Evolutionary conservation across 1,140 invertebrate genomes (phyloP).

Genomic region (Brachionus paranguensis): DNA sequence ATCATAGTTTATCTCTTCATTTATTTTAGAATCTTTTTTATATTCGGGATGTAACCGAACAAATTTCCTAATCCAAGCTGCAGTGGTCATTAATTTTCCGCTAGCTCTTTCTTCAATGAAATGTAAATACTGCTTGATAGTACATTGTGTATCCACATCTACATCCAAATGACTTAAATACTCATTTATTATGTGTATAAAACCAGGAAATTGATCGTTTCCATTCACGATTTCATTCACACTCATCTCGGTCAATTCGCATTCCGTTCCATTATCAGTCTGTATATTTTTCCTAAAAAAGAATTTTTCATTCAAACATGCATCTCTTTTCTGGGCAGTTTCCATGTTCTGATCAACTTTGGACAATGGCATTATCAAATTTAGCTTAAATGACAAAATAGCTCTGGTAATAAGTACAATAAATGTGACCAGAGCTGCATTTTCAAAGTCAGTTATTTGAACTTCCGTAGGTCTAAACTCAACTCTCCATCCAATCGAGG

Average conservation of each 20-base stretch:
- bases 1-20: slow-evolving; percentile 86
- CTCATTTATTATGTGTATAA: slow-evolving; percentile 83
- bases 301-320: slow-evolving; percentile 73
- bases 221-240: slow-evolving; percentile 96
- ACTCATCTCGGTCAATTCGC: slow-evolving; percentile 61
- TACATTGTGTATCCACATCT: slow-evolving; percentile 91
- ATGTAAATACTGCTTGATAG: slow-evolving; percentile 89
- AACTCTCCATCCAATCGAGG: slow-evolving; percentile 94
- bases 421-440: slow-evolving; percentile 96
- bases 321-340: slow-evolving; percentile 81
- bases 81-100: slow-evolving; percentile 50
- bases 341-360: slow-evolving; percentile 98
- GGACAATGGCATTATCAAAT: slow-evolving; percentile 93
- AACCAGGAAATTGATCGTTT: slow-evolving; percentile 71
- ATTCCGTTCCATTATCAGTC: background rate
- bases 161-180: slow-evolving; percentile 74
- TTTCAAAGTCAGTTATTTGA: slow-evolving; percentile 85
- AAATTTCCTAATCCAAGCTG: slow-evolving; percentile 81
- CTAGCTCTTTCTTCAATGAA: slow-evolving; percentile 83
- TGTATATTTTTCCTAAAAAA: slow-evolving; percentile 40
- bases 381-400: slow-evolving; percentile 89
- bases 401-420: slow-evolving; percentile 91
- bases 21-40: slow-evolving; percentile 78
- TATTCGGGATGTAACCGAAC: slow-evolving; percentile 81
- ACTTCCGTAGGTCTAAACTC: slow-evolving; percentile 95